Evolutionary conservation across 2,113 vertebrate genomes (phyloP), one percentile per base, ranked within the genome.

Genomic region (Microtus montanus): DNA sequence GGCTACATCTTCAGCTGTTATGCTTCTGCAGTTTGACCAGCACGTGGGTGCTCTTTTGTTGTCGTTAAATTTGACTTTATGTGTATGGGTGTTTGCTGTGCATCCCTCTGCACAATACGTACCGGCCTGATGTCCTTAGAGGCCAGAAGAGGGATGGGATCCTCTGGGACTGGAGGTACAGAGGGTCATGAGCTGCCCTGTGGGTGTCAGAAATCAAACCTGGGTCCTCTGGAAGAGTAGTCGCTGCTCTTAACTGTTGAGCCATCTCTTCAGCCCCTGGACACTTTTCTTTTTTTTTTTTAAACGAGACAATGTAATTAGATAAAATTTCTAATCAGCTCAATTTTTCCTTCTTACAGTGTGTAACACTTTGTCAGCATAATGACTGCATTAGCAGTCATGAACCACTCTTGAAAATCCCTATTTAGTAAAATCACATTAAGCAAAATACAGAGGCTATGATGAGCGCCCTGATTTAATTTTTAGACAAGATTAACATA

Each of bases 391-490:
- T 92, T 73, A 94, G 41, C 70, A 90, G 74, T 24, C 61, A 61
- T 70, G 44, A 92, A 75, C 61, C 93, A 71, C 61, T 38, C 75
- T 95, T 79, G 47, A 87, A 95, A 95, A 90, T 71, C 44, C 66
- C 75, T 90, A 73, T 85, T 92, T 88, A 95, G 82, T 93, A 74
- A 94, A 97, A 96, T 66, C 74, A 93, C 47, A 93, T 85, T 90
- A 92, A 82, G 82, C 52, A 91, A 93, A 94, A 95, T 78, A 54
- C 4, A 52, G 52, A 90, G 4, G 47, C 12, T 33, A 15, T 58
- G 92, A 88, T 90, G 19, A 91, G 66, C n/a, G 78, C 80, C 90
- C 61, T 90, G 68, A 90, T 90, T 92, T 87, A 92, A 94, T 93
- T 94, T 96, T 93, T 89, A 84, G 52, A 82, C 33, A 54, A 92